These are phyloP conservation scores for Agrilus cyanescens DNA, from an alignment of 2,888 invertebrate genomes.

Conservation along the genomic window DNA sequence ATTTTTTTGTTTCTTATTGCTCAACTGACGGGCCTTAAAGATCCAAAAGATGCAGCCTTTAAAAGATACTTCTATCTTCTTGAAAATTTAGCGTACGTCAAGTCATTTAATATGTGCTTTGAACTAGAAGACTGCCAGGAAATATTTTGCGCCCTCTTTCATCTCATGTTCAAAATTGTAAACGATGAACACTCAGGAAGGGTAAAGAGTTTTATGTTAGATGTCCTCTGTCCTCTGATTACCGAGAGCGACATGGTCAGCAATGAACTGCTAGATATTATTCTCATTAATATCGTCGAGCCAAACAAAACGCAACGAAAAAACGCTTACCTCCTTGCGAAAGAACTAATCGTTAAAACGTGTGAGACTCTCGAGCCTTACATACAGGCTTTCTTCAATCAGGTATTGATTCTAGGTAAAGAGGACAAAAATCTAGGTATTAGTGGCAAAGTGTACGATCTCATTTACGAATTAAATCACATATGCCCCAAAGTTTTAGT, in stretches of 20 bases:
- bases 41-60: constrained; percentile 94
- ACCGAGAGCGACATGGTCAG: constrained; percentile 93
- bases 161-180: constrained; percentile 89
- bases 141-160: constrained; percentile 88
- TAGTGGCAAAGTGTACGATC: constrained; percentile 79
- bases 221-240: constrained; percentile 87
- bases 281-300: constrained; percentile 88
- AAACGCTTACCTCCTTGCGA: constrained; percentile 80
- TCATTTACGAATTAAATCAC: constrained; percentile 91
- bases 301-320: constrained; percentile 83
- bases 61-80: constrained; percentile 94
- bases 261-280: constrained; percentile 85
- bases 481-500: constrained; percentile 80
- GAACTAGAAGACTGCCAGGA: constrained; percentile 96
- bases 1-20: constrained; percentile 92
- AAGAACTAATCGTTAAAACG: constrained; percentile 84
- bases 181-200: constrained; percentile 94
- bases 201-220: constrained; percentile 94
- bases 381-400: constrained; percentile 96
- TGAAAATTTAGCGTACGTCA: constrained; percentile 94
- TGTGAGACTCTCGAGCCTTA: constrained; percentile 88
- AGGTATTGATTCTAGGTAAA: constrained; percentile 85
- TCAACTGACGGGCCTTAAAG: constrained; percentile 83
- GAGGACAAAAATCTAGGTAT: constrained; percentile 71
- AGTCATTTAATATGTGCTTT: constrained; percentile 98